Evolutionary conservation across 2,797 vertebrate genomes (phyloP), one percentile per base, ranked within the genome.

Genomic region (Octomys mimax): DNA sequence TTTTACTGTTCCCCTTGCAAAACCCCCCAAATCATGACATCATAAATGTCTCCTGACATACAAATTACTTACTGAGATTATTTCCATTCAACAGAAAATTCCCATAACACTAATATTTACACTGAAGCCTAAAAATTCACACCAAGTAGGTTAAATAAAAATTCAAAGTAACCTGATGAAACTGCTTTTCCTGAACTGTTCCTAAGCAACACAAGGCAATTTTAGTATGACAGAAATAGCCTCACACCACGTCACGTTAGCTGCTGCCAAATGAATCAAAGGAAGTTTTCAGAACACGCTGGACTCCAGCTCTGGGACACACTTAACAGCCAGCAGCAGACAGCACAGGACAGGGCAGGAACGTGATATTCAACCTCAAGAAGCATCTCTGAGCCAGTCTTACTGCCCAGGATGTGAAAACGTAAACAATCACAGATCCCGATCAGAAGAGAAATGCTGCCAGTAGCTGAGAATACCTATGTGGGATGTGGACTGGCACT

Each of bases 121-220:
- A 78, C 13, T 28, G 91, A 89, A 91, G 81, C 82, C 42, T 86
- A 87, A 71, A 79, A 52, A 88, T 68, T 80, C 71, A 62, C 39
- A 92, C 70, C 59, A 85, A 88, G 22, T 68, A 95, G 42, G 19
- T 73, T 95, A 81, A 91, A 75, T 80, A 59, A 96, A 94, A 33
- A 59, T 81, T 81, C 75, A 75, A 16, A 19, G 49, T 80, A 24
- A 82, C 26, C 57, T 46, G 62, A 70, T 18, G 21, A 52, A 52
- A 68, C 21, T 18, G 64, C 22, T 68, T 52, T 68, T 52, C 52
- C 4, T 39, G 14, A 57, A 39, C 66, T 73, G 14, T 71, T 87
- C 82, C 54, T 87, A 89, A 89, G 19, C n/a, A 75, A 73, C 1
- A 86, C 16, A 31, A 8, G 66, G 31, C 24, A 6, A 31, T 79